Base-by-base conservation (phyloP, 2,888 invertebrate genomes). In the Euplagia quadripunctaria region DNA sequence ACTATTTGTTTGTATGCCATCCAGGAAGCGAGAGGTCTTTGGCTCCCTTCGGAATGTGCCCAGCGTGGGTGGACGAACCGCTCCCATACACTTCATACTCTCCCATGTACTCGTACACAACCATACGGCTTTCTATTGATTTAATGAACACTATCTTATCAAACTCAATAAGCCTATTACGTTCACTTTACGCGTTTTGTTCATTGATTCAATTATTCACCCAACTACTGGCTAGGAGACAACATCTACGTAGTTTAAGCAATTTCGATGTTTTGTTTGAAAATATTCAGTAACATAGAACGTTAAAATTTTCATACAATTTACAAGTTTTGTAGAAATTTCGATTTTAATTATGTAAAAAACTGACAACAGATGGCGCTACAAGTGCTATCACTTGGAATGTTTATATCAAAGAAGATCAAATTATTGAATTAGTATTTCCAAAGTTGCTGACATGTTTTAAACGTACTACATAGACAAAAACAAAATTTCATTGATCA, bases 1-100 rank as follows among this genome's bases (percentile, higher is more conserved):
- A 85, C 88, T 84, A 85, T 90, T 89, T 85, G 86, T 86, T 82
- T 89, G 89, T 90, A 88, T 90, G 88, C 90, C 89, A 92, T 94
- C 92, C 93, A 94, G 95, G 94, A 95, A 94, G 91, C 90, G 87
- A 92, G 85, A 92, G 95, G 95, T 95, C 95, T 94, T 95, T 95
- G 95, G 94, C 94, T 95, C 93, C 94, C 92, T 84, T 79, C 85
- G 94, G 95, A 94, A 95, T 95, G 94, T 87, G 89, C 88, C 88
- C 84, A 81, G 91, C 89, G 90, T 91, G 92, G 92, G 94, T 90
- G 88, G 91, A 91, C 89, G 91, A 14, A 83, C 75, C 83, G 77
- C 79, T 83, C 84, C 81, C 83, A 83, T 83, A 85, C 81, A 78
- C 89, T 82, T 74, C 82, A 83, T 85, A 78, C 82, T 84, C 91